phyloP scores from a whole-genome alignment of 2,797 vertebrate genomes.

The Taeniopygia guttata region DNA sequence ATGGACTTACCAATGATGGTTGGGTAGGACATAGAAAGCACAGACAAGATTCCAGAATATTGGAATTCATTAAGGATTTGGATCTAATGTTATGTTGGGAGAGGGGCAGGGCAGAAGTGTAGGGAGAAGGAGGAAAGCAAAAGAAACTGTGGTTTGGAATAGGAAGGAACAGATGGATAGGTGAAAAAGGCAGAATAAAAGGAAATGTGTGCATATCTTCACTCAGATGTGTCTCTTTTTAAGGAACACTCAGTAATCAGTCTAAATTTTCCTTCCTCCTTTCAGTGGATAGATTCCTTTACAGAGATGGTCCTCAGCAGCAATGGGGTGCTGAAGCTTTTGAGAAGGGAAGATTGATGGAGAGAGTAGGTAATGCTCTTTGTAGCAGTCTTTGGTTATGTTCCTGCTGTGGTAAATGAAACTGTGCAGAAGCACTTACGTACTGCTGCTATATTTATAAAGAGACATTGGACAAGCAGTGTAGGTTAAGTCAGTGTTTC shows the following conservation, averaged over 20 bases:
- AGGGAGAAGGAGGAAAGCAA: not conserved
- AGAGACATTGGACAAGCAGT: not conserved
- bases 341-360: not conserved
- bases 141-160: not conserved
- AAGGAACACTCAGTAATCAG: not conserved
- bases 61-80: not conserved
- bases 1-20: not conserved
- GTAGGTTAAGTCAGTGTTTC: not conserved
- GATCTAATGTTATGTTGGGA: not conserved
- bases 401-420: not conserved
- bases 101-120: not conserved
- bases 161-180: not conserved
- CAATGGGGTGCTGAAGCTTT: not conserved
- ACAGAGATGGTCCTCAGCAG: not conserved
- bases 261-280: not conserved
- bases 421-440: not conserved
- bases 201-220: not conserved
- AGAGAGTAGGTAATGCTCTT: not conserved
- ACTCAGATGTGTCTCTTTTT: not conserved
- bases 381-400: not conserved
- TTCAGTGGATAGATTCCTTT: not conserved
- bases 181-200: not conserved
- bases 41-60: not conserved
- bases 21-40: not conserved
- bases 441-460: not conserved